Conservation (phyloP, 2,113 vertebrate species). For the Coracopsis vasa region DNA sequence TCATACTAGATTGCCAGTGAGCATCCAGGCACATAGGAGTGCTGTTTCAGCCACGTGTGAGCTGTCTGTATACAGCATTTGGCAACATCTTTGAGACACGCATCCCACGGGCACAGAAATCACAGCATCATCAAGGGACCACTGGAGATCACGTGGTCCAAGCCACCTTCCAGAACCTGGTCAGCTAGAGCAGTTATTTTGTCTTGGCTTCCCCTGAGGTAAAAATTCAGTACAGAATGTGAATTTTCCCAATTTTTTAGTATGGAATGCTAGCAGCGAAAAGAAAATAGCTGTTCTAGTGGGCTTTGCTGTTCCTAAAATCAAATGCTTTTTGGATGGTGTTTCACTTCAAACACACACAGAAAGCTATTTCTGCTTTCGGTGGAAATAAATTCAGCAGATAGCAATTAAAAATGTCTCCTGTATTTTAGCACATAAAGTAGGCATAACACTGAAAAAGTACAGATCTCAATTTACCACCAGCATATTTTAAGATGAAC, state of each 20-base stretch:
- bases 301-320: background rate
- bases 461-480: background rate
- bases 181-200: background rate
- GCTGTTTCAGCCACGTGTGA: background rate
- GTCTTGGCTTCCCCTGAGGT: background rate
- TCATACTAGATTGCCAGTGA: background rate
- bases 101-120: background rate
- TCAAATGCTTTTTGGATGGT: background rate
- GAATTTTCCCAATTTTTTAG: background rate
- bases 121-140: too few species aligned
- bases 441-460: background rate
- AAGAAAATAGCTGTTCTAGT: background rate
- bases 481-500: background rate
- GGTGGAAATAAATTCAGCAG: background rate
- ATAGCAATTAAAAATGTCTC: background rate
- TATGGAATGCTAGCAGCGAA: background rate
- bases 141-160: background rate
- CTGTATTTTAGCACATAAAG: background rate
- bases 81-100: fast-evolving
- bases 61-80: fast-evolving
- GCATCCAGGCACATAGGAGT: background rate
- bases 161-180: background rate
- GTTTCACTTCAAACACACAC: background rate
- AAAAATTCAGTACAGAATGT: background rate
- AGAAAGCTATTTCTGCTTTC: background rate